A percentile compares a stretch with the other conserved stretches of the same genome.
Conservation (phyloP, 2,888 invertebrate genomes). For the Strigamia transsilvanica region DNA sequence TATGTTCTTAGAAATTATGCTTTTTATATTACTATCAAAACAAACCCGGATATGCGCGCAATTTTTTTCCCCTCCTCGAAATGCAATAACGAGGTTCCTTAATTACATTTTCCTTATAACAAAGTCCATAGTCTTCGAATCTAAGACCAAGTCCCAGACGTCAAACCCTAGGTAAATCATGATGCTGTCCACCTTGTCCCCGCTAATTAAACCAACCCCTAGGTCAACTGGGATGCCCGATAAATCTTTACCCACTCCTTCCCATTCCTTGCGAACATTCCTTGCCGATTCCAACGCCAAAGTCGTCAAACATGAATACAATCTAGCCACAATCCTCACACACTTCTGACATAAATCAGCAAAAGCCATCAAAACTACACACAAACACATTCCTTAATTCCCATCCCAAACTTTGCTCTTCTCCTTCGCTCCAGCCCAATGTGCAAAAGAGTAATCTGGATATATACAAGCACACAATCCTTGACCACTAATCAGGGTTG, state of each 20-base stretch:
- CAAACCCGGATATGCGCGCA: neutral
- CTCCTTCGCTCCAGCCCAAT: slow-evolving; percentile 10
- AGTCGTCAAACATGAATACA: neutral
- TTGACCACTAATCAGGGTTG: slow-evolving; percentile 48
- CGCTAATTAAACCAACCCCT: slow-evolving; percentile 35
- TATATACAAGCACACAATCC: slow-evolving; percentile 27
- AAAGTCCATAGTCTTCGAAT: slow-evolving; percentile 22
- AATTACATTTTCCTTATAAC: slow-evolving; percentile 34
- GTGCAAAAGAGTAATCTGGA: slow-evolving; percentile 43
- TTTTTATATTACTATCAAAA: neutral
- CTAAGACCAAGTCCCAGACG: slow-evolving; percentile 24
- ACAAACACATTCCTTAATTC: slow-evolving; percentile 23
- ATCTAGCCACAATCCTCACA: neutral
- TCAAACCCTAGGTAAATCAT: slow-evolving; percentile 40
- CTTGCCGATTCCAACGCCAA: slow-evolving; percentile 1
- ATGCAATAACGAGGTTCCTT: slow-evolving; percentile 13
- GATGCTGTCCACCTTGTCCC: slow-evolving; percentile 49
- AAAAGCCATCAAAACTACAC: neutral
- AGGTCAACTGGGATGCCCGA: slow-evolving; percentile 36
- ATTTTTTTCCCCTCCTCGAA: neutral
- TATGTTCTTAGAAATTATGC: neutral
- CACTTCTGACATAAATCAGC: neutral
- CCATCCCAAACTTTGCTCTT: slow-evolving; percentile 32
- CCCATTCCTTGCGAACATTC: slow-evolving; percentile 25
- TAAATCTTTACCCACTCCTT: slow-evolving; percentile 41